Evolutionary conservation across 2,797 vertebrate genomes (phyloP), one percentile per base, ranked within the genome.

Genomic region (Molothrus aeneus): DNA sequence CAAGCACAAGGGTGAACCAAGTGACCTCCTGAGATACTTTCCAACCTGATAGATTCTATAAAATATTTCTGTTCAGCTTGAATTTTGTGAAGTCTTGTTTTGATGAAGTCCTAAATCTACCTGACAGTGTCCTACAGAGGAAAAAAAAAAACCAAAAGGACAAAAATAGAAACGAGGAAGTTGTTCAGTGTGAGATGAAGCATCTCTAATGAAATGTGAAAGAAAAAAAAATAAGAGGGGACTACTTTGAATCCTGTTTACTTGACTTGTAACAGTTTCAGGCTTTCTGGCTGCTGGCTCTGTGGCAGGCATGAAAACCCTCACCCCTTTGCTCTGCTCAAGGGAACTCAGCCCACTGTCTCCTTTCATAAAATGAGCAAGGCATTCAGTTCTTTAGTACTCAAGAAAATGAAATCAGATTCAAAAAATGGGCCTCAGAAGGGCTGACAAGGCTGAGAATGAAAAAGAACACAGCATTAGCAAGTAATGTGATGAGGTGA

Each of bases 121-220:
- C 66, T 81, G 85, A 68, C 70, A 50, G 24, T 36, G 43, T 90
- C 36, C 43, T 72, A 31, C 47, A 50, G 66, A 72, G 45, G 42
- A 2, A 20, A 20, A 47, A 36, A 43, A 6, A 75, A 74, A 68
- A 53, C 15, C 29, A 59, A 86, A 84, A 32, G 45, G n/a, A 48
- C 47, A 48, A 63, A 95, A 75, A 82, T 60, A 79, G 66, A 79
- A 93, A 56, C 45, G 53, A 54, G 61, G 47, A 88, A 88, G 82
- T 75, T 80, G 79, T 94, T 94, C 45, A 75, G 72, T 60, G 73
- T 63, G 26, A 83, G 64, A 26, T 31, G 65, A 82, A 92, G 89
- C 89, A 79, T 90, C 75, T 78, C 75, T 93, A 95, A 92, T 75
- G 75, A 91, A 79, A 83, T 80, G 61, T 78, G 84, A 88, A 93